A percentile compares a stretch with the other conserved stretches of the same genome.
phyloP scores from a whole-genome alignment of 2,113 vertebrate genomes.

The Mobula birostris region DNA sequence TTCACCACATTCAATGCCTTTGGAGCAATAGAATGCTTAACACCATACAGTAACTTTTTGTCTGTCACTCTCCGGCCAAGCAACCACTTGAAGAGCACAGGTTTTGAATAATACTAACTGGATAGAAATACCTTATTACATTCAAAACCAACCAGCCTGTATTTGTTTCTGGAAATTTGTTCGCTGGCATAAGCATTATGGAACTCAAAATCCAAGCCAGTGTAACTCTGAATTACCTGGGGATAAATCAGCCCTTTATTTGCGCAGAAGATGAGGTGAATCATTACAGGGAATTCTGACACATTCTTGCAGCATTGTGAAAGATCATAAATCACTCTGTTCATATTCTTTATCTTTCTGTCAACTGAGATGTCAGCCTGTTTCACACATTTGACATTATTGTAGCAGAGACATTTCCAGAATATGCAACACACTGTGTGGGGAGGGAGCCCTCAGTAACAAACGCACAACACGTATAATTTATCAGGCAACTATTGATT shows the following conservation, averaged over 20 bases:
- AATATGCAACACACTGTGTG: background rate
- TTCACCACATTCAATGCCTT: background rate
- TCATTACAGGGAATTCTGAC: conserved; percentile 2
- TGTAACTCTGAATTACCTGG: background rate
- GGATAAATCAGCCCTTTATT: conserved; percentile 29
- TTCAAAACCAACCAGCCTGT: background rate
- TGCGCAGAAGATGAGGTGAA: background rate
- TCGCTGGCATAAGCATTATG: background rate
- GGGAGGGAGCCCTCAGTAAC: background rate
- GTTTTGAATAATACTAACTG: background rate
- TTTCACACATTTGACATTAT: conserved; percentile 26
- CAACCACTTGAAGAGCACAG: background rate
- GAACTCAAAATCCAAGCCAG: background rate
- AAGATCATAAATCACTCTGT: conserved; percentile 35
- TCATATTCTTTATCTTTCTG: conserved; percentile 32
- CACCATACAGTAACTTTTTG: background rate
- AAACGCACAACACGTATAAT: background rate
- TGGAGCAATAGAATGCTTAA: background rate
- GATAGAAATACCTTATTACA: background rate
- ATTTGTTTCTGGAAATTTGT: background rate
- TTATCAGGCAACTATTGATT: background rate
- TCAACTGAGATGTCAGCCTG: conserved; percentile 15
- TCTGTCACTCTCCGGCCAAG: background rate
- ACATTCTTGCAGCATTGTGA: conserved; percentile 8
- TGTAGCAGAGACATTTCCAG: conserved; percentile 25